phyloP scores from a whole-genome alignment of 1,140 invertebrate genomes.

The Dinoponera quadriceps region DNA sequence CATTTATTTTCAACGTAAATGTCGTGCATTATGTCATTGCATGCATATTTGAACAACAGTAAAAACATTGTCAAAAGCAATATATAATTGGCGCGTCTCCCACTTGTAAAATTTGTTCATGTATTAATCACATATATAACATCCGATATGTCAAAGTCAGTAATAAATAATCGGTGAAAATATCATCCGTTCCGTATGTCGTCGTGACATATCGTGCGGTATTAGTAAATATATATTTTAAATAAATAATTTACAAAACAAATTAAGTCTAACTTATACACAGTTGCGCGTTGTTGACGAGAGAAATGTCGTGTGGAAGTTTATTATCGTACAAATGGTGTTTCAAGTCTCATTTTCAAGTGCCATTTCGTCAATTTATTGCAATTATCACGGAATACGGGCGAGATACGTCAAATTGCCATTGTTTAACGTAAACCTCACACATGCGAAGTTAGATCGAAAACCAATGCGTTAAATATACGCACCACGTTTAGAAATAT shows the following conservation, averaged over 20 bases:
- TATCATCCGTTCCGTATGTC: background rate
- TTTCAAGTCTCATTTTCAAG: slow-evolving; percentile 1
- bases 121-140: slow-evolving; percentile 7
- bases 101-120: slow-evolving; percentile 21
- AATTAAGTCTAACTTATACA: slow-evolving; percentile 18
- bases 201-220: no score
- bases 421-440: slow-evolving; percentile 5
- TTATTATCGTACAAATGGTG: slow-evolving; percentile 12
- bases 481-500: no score
- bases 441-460: background rate
- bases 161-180: slow-evolving; percentile 17
- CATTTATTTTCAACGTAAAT: background rate
- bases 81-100: background rate
- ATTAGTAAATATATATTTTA: background rate
- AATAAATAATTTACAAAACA: slow-evolving; percentile 13
- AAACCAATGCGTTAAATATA: slow-evolving; percentile 34
- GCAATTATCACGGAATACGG: background rate
- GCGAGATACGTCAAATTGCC: slow-evolving; percentile 5
- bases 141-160: slow-evolving; percentile 1
- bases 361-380: slow-evolving; percentile 4
- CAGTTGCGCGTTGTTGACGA: background rate
- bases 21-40: background rate
- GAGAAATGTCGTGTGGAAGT: background rate
- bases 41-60: background rate
- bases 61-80: slow-evolving; percentile 25